Evolutionary conservation across 2,797 vertebrate genomes (phyloP).

Genomic region (Urophycis tenuis): DNA sequence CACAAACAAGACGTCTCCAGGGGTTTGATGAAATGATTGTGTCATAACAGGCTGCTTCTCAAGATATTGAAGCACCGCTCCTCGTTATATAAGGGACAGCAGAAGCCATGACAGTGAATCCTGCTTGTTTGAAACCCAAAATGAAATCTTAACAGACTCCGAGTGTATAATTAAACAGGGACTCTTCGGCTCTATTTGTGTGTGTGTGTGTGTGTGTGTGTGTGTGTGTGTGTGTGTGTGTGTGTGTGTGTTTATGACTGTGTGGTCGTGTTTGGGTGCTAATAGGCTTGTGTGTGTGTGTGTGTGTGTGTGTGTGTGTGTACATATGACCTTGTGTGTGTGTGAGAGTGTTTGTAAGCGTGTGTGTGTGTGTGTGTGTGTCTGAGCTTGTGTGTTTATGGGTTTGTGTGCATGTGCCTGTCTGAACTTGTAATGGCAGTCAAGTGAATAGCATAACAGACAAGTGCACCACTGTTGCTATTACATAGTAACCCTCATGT

Average conservation of each 20-base stretch:
- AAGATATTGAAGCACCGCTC: background rate
- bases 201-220: background rate
- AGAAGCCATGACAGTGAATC: background rate
- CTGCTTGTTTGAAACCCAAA: background rate
- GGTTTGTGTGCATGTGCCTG: background rate
- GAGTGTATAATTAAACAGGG: background rate
- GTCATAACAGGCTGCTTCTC: no score
- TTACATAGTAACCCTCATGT: background rate
- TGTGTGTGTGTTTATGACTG: no score
- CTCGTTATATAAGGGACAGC: background rate
- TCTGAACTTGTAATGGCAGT: no score
- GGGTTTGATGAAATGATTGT: background rate
- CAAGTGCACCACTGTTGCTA: no score
- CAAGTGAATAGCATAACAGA: no score
- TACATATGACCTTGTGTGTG: no score
- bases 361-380: background rate
- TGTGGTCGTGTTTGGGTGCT: no score
- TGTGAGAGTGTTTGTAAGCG: no score
- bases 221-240: no score
- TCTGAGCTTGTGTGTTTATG: background rate
- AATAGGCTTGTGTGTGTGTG: no score
- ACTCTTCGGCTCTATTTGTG: background rate
- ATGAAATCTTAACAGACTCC: background rate
- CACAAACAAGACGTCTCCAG: background rate
- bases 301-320: no score